Base-by-base conservation (phyloP, 2,113 vertebrate species). In the Clarias batrachus region DNA sequence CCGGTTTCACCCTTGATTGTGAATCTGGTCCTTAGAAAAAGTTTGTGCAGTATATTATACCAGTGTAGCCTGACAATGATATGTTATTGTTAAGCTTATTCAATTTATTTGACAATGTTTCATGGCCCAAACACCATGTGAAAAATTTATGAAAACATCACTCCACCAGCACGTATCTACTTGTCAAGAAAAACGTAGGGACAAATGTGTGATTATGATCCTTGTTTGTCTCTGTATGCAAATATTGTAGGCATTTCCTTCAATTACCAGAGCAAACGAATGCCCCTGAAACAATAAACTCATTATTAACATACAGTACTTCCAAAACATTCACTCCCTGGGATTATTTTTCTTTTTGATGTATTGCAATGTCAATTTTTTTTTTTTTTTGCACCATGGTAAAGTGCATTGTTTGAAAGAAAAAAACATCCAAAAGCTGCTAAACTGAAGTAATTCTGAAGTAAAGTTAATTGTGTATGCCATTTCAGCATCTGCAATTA, bases 141-240 rank as follows among this genome's bases (percentile, higher is more conserved):
- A 63, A 25, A 63, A 52, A 57, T 17, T 48, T 48, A n/a, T 68
- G 25, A 0, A 11, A 59, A 54, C 52, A 70, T 17, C 56, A 65
- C 62, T 56, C 23, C 6, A 27, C 4, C 33, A 60, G 41, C 85
- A 76, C 62, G 70, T 66, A 33, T 59, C 19, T 77, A 54, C 60
- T 81, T 84, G 77, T 89, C 82, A 60, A 83, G 54, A 62, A 48
- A 56, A 77, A 27, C 48, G 13, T n/a, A 63, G 60, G 41, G 4
- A 37, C 66, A 62, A 86, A 81, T 19, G n/a, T 37, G 48, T 77
- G 81, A 82, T 89, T 81, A 87, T 21, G 48, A 60, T 86, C 83
- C 57, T 41, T 80, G 48, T 73, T 27, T 63, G 57, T 33, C 73
- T 60, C 23, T 41, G 14, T 81, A 73, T 9, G 21, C 81, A 86